These are phyloP conservation scores for Excalfactoria chinensis DNA, from an alignment of 2,113 vertebrate genomes.

Conservation along the genomic window DNA sequence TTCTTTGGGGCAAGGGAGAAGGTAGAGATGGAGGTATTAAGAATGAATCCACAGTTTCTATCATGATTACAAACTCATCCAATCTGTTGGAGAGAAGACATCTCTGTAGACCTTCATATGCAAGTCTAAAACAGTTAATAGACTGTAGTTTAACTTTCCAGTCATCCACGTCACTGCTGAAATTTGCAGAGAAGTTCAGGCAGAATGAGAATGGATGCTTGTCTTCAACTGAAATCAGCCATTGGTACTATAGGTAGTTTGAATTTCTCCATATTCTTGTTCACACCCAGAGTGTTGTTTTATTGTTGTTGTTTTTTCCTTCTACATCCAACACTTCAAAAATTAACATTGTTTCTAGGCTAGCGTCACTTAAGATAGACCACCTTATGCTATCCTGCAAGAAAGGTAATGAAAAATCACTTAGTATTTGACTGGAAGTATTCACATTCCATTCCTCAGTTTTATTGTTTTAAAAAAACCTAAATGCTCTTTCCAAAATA, in stretches of 20 bases:
- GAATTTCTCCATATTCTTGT: not conserved
- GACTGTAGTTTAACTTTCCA: not conserved
- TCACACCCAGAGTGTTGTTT: not conserved
- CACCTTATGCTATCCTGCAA: not conserved
- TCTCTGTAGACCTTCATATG: not conserved
- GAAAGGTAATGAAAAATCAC: not conserved
- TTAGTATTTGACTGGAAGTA: not conserved
- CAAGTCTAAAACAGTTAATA: not conserved
- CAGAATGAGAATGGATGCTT: not conserved
- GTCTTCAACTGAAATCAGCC: not conserved
- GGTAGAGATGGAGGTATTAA: not conserved
- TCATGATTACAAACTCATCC: not conserved
- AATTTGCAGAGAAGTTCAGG: not conserved
- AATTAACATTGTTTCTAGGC: not conserved
- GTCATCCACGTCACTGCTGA: not conserved
- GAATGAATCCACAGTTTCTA: not conserved
- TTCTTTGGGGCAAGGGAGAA: not conserved
- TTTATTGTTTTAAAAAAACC: constrained; percentile 27
- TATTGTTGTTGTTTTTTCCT: not conserved
- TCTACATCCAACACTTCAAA: not conserved
- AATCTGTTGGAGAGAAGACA: not conserved
- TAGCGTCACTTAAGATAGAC: not conserved
- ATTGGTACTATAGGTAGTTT: not conserved
- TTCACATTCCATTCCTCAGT: not conserved
- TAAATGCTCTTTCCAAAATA: constrained; percentile 6